Base-by-base conservation (phyloP, 1,140 invertebrate genomes). In the Dreissena polymorpha region DNA sequence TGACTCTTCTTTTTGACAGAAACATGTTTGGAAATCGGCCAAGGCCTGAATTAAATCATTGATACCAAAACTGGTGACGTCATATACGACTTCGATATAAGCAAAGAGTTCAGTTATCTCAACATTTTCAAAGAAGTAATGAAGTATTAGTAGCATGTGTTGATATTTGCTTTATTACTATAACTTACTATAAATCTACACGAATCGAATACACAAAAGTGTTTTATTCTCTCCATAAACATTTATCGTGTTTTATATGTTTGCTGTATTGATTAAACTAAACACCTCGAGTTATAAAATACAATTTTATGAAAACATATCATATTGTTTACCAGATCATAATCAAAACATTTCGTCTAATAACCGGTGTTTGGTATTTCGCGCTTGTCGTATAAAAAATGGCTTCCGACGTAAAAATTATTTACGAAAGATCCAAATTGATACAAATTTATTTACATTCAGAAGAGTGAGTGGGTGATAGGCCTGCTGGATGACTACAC, bases 61-160 rank as follows among this genome's bases (percentile, higher is more conserved):
- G 49, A 51, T 14, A 23, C 21, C 67, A 63, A 77, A n/a, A 77
- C 63, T 12, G 57, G 57, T 18, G 57, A 60, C 16, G 21, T 60
- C 21, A 10, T 53, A 6, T 77, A 77, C 49, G 39, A 23, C 50
- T 77, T 67, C 57, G 67, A 25, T 18, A 77, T 77, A 49, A 39
- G 50, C 14, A 16, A 21, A 13, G 74, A 77, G 65, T 64, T 77
- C 51, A 60, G 65, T 12, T 16, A 67, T 12, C 23, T 53, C 10
- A 77, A 77, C 51, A 1, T 77, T n/a, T 51, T 60, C 1, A 60
- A 77, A 18, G 60, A 60, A 65, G 67, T 77, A 7, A 77, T 65
- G 65, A 63, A 50, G 74, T 77, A 53, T 14, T 60, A 50, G 3
- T 16, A n/a, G 2, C 16, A 60, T 5, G 3, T 60, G 57, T 18